Percentiles rank a stretch among this genome's conserved stretches.
Conservation (phyloP, 2,113 vertebrate genomes). For the Tautogolabrus adspersus region DNA sequence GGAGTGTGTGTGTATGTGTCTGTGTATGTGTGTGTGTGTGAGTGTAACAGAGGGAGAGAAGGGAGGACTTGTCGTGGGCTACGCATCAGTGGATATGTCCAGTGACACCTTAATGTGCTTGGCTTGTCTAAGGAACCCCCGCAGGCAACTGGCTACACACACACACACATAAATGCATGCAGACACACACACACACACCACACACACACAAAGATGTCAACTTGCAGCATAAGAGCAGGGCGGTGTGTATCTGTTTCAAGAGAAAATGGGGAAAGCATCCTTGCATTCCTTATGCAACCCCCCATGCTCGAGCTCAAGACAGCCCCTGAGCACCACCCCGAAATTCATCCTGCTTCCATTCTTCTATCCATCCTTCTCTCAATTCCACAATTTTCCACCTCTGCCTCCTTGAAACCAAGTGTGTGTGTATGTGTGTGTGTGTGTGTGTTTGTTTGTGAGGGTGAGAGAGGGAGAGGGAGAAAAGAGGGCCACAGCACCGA, state of each 20-base stretch:
- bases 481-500: slow-evolving; percentile 14
- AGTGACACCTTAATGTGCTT: slow-evolving; percentile 82
- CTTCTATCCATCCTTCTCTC: slow-evolving; percentile 2
- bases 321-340: neutral
- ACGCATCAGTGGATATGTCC: slow-evolving; percentile 77
- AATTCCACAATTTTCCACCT: slow-evolving; percentile 39
- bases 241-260: slow-evolving; percentile 18
- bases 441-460: neutral
- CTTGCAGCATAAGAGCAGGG: neutral
- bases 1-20: slow-evolving; percentile 29
- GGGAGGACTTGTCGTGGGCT: slow-evolving; percentile 51
- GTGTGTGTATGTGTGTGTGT: neutral
- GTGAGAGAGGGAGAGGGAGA: neutral
- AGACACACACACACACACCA: slow-evolving; percentile 20
- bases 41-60: neutral
- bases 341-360: neutral
- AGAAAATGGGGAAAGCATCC: neutral
- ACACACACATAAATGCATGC: slow-evolving; percentile 27
- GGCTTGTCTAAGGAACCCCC: slow-evolving; percentile 73
- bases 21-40: slow-evolving; percentile 38
- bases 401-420: neutral
- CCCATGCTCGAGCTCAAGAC: slow-evolving; percentile 5
- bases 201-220: slow-evolving; percentile 11
- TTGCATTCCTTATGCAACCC: slow-evolving; percentile 12
- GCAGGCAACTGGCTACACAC: slow-evolving; percentile 42